Evolutionary conservation across 2,797 vertebrate genomes (phyloP).

Genomic region (Artibeus lituratus): DNA sequence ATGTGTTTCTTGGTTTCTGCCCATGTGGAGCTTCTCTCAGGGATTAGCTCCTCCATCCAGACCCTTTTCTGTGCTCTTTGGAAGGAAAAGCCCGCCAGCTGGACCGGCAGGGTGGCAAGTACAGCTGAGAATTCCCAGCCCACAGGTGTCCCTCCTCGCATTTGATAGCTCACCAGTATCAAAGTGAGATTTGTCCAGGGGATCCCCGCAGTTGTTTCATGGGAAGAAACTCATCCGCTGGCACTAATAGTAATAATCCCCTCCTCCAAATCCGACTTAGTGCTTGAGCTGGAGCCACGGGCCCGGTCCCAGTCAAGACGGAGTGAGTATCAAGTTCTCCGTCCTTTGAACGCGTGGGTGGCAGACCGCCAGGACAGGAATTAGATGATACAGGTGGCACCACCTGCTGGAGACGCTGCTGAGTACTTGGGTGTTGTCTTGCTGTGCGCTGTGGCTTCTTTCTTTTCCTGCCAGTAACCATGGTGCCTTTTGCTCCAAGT

Average conservation of each 20-base stretch:
- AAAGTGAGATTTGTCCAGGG: constrained; percentile 71
- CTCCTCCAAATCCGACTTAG: constrained; percentile 28
- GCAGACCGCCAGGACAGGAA: constrained; percentile 74
- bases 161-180: constrained; percentile 57
- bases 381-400: constrained; percentile 77
- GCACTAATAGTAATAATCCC: constrained; percentile 57
- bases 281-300: constrained; percentile 55
- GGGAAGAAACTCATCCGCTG: constrained; percentile 63
- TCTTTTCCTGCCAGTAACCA: constrained; percentile 14
- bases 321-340: constrained; percentile 77
- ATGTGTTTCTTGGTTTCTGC: not conserved
- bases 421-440: constrained; percentile 26
- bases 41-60: not conserved
- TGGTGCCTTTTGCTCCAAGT: constrained; percentile 55
- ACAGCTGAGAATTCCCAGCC: constrained; percentile 63
- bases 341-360: constrained; percentile 66
- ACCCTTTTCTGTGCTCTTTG: not conserved
- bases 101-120: not conserved
- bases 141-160: constrained; percentile 54
- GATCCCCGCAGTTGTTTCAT: constrained; percentile 53
- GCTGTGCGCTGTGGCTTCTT: not conserved
- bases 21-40: not conserved
- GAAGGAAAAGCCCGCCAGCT: constrained; percentile 61
- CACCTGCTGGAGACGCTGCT: constrained; percentile 75
- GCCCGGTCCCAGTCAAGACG: constrained; percentile 25